Conservation (phyloP, 2,888 invertebrate genomes). For the Drosophila anomalipes region DNA sequence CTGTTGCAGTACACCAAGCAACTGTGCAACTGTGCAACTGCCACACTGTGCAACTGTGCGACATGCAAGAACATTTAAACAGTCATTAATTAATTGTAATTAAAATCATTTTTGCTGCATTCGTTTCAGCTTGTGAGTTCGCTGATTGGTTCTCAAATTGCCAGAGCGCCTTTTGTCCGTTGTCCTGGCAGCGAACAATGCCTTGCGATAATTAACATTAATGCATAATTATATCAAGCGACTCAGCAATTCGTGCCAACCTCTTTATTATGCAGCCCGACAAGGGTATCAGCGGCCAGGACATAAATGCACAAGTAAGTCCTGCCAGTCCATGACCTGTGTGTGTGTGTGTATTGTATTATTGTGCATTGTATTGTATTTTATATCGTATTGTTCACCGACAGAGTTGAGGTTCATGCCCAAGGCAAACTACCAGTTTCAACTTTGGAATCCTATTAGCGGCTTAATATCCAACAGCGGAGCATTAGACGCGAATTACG, state of each 20-base stretch:
- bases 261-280: conserved; percentile 32
- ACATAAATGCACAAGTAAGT: conserved; percentile 10
- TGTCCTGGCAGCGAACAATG: conserved; percentile 53
- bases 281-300: conserved; percentile 22
- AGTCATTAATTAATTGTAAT: conserved; percentile 79
- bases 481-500: background rate
- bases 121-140: conserved; percentile 48
- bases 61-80: conserved; percentile 57
- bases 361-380: conserved; percentile 4
- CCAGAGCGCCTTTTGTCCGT: conserved; percentile 32
- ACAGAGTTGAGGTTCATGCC: background rate
- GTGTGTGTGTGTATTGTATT: background rate
- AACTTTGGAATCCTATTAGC: conserved; percentile 19
- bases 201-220: conserved; percentile 66
- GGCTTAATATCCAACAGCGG: conserved; percentile 5
- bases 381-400: background rate
- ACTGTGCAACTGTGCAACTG: conserved; percentile 19
- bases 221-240: conserved; percentile 69
- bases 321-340: background rate
- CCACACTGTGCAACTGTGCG: conserved; percentile 14
- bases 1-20: conserved; percentile 37
- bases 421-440: background rate
- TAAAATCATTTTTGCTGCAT: conserved; percentile 69
- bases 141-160: conserved; percentile 69
- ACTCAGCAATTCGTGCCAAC: conserved; percentile 26